Conservation (phyloP, 2,113 vertebrate species). For the Cardinalis cardinalis region DNA sequence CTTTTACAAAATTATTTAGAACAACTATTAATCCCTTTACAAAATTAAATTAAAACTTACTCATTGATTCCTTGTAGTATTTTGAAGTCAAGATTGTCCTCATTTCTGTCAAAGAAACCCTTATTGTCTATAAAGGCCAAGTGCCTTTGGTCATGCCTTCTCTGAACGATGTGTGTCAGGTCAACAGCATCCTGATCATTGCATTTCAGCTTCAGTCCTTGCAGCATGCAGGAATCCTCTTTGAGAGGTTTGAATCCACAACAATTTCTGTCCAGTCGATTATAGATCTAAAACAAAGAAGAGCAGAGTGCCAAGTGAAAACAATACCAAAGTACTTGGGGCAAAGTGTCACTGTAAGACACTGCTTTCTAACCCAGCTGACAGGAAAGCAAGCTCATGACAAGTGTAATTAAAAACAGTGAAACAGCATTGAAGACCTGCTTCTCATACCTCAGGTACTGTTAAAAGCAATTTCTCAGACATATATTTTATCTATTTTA, state of each 20-base stretch:
- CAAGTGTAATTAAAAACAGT: not conserved
- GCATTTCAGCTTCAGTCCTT: constrained; percentile 74
- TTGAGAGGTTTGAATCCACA: constrained; percentile 92
- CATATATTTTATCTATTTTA: not conserved
- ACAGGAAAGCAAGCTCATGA: not conserved
- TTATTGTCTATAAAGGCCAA: constrained; percentile 89
- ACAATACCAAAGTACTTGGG: not conserved
- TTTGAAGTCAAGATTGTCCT: constrained; percentile 94
- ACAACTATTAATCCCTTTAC: not conserved
- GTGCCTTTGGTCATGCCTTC: constrained; percentile 76
- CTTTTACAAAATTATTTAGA: not conserved
- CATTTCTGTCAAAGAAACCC: constrained; percentile 91
- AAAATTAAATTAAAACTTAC: constrained; percentile 76
- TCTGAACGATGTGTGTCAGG: constrained; percentile 83
- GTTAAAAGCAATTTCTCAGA: not conserved
- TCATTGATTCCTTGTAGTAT: constrained; percentile 91
- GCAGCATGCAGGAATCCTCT: constrained; percentile 81
- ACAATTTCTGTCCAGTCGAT: constrained; percentile 89
- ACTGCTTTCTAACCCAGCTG: not conserved
- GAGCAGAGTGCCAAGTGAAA: constrained; percentile 5
- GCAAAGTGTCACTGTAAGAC: not conserved
- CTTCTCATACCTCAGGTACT: not conserved
- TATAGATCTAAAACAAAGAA: constrained; percentile 83
- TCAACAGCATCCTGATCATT: constrained; percentile 67
- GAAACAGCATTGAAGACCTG: not conserved